Percentiles rank a stretch among this genome's conserved stretches.
Evolutionary conservation across 2,888 invertebrate genomes (phyloP).

Genomic region (Leptinotarsa peninsularis): DNA sequence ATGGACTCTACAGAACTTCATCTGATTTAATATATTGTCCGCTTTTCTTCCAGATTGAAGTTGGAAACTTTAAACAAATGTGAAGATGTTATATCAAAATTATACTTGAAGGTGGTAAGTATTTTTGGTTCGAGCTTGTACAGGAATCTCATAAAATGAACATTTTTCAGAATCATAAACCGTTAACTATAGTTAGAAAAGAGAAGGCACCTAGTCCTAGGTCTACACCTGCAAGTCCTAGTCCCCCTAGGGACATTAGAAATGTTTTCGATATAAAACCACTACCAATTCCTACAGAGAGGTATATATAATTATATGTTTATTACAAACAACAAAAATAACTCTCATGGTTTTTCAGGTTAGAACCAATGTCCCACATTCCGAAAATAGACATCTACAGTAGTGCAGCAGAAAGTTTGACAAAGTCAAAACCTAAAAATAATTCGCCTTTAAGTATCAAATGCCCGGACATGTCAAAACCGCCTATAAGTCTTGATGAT

Average conservation of each 20-base stretch:
- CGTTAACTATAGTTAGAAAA: slow-evolving; percentile 21
- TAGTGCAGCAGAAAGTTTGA: slow-evolving; percentile 56
- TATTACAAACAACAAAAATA: not conserved
- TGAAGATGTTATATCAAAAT: slow-evolving; percentile 76
- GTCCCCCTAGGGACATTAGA: slow-evolving; percentile 63
- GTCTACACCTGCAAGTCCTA: slow-evolving; percentile 66
- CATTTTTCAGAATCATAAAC: slow-evolving; percentile 43
- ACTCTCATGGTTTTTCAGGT: slow-evolving; percentile 34
- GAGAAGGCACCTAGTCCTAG: slow-evolving; percentile 32
- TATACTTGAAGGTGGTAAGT: slow-evolving; percentile 76
- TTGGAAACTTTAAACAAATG: slow-evolving; percentile 76
- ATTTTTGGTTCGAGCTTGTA: slow-evolving; percentile 18
- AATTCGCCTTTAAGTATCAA: slow-evolving; percentile 31
- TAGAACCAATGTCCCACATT: slow-evolving; percentile 42
- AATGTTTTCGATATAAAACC: slow-evolving; percentile 56
- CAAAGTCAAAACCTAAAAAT: slow-evolving; percentile 21
- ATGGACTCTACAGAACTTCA: no score
- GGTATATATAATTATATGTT: slow-evolving; percentile 38
- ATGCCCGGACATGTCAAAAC: slow-evolving; percentile 59
- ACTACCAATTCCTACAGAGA: slow-evolving; percentile 65
- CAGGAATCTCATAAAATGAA: slow-evolving; percentile 9
- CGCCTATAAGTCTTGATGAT: slow-evolving; percentile 62
- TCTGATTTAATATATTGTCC: no score
- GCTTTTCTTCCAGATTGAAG: slow-evolving; percentile 70
- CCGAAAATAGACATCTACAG: slow-evolving; percentile 58